A percentile compares a stretch with the other conserved stretches of the same genome.
These are phyloP conservation scores for Oscheius sp. DNA, from an alignment of 1,140 invertebrate genomes.

Conservation along the genomic window DNA sequence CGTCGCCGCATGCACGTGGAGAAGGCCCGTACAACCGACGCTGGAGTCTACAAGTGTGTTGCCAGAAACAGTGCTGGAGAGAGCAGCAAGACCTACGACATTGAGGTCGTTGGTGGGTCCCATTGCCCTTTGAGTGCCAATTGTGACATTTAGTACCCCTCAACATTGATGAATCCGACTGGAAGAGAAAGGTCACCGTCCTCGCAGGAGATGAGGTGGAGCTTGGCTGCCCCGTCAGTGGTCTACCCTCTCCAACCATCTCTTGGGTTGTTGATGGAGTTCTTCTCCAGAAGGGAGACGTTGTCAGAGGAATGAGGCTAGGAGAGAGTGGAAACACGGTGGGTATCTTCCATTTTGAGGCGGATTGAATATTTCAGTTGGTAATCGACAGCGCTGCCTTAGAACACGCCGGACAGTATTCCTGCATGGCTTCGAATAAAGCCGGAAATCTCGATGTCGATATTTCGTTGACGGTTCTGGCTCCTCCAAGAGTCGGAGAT, in stretches of 20 bases:
- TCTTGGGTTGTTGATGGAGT: constrained; percentile 45
- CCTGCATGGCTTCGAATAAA: constrained; percentile 49
- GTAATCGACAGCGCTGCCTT: constrained; percentile 43
- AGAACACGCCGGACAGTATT: constrained; percentile 18
- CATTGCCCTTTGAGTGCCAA: constrained; percentile 8
- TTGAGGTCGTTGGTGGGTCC: constrained; percentile 46
- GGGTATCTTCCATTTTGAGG: not conserved
- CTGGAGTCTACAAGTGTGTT: constrained; percentile 61
- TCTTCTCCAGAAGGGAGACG: constrained; percentile 31
- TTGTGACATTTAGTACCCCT: constrained; percentile 46
- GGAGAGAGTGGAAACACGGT: constrained; percentile 43
- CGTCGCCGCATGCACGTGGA: constrained; percentile 37
- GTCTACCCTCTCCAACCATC: constrained; percentile 44
- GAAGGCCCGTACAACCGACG: constrained; percentile 46
- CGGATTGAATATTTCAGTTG: constrained; percentile 22
- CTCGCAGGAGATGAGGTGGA: constrained; percentile 47
- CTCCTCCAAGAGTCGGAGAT: constrained; percentile 42
- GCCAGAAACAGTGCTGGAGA: constrained; percentile 62
- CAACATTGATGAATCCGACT: constrained; percentile 43
- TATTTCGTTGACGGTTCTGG: constrained; percentile 46
- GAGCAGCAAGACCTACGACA: constrained; percentile 54
- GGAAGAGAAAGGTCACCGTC: constrained; percentile 38
- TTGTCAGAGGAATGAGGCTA: constrained; percentile 39
- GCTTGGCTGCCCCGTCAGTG: constrained; percentile 50
- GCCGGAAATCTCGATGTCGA: constrained; percentile 51